Base-by-base conservation (phyloP, 2,113 vertebrate species). In the Cairina moschata region DNA sequence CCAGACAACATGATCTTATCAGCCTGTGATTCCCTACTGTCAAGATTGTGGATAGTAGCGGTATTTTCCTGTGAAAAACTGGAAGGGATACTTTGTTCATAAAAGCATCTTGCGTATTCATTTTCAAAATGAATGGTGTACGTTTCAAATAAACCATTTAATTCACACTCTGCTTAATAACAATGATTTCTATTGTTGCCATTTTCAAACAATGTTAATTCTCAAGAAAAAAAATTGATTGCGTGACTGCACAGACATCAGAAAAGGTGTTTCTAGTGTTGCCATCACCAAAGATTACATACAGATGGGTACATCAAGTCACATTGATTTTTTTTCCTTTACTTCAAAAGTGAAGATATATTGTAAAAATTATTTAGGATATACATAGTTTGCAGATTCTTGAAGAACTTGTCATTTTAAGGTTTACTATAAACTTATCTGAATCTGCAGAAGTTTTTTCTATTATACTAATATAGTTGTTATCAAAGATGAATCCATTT, bases 1-100 rank as follows among this genome's bases (percentile, higher is more conserved):
- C 83, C 86, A 97, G 98, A 97, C 95, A 72, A 91, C 63, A 14
- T 83, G 96, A 96, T 97, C 95, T 97, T 97, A 98, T 97, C 97
- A 90, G 74, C 59, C 42, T 50, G 42, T 94, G 86, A 80, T 97
- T 92, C 82, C 56, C 8, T 58, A 79, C 93, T 88, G 59, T 94
- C 88, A 83, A 89, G 95, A 62, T 58, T 4, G 28, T 44, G 79
- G 90, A 68, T 92, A 94, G 93, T 59, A 60, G 83, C 91, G 86
- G 73, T 84, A 93, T 97, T 97, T 94, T 93, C 81, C 91, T 17
- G 28, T 92, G 93, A 96, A 93, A 96, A 93, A 34, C 91, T 96
- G 84, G 73, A 92, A 95, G 78, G 73, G 74, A 32, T 72, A 44
- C 50, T 86, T 71, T 91, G 84, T 88, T 95, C 79, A 96, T 48